Evolutionary conservation across 2,888 invertebrate species (phyloP).

Genomic region (Callinectes sapidus): DNA sequence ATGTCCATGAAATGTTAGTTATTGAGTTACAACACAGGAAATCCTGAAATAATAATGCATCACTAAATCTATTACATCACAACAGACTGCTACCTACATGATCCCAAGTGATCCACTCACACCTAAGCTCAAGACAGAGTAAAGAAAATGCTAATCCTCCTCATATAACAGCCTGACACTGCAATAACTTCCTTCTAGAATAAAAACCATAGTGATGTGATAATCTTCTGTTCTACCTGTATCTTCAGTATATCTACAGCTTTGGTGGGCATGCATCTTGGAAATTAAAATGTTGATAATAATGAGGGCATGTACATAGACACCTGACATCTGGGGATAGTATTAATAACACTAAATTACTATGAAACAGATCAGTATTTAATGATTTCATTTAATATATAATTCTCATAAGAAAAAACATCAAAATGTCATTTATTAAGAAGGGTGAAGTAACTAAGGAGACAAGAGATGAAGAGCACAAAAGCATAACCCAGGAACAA

Average conservation of each 20-base stretch:
- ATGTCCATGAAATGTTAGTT: neutral
- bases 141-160: neutral
- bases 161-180: neutral
- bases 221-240: neutral
- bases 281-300: neutral
- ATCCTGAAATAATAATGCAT: neutral
- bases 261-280: neutral
- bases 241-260: neutral
- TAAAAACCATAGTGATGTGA: neutral
- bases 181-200: neutral
- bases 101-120: neutral
- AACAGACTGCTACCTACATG: neutral
- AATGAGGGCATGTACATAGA: slow-evolving; percentile 6
- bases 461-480: slow-evolving; percentile 31
- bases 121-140: neutral
- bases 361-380: slow-evolving; percentile 25
- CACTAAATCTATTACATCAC: neutral
- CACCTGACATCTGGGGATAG: slow-evolving; percentile 4
- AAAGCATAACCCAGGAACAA: slow-evolving; percentile 37
- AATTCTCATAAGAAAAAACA: slow-evolving; percentile 9
- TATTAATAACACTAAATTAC: slow-evolving; percentile 11
- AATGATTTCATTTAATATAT: slow-evolving; percentile 14
- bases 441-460: neutral
- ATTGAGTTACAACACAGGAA: neutral
- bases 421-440: slow-evolving; percentile 18